Evolutionary conservation across 2,113 vertebrate species (phyloP), one percentile per base, ranked within the genome.

Genomic region (Anolis carolinensis): DNA sequence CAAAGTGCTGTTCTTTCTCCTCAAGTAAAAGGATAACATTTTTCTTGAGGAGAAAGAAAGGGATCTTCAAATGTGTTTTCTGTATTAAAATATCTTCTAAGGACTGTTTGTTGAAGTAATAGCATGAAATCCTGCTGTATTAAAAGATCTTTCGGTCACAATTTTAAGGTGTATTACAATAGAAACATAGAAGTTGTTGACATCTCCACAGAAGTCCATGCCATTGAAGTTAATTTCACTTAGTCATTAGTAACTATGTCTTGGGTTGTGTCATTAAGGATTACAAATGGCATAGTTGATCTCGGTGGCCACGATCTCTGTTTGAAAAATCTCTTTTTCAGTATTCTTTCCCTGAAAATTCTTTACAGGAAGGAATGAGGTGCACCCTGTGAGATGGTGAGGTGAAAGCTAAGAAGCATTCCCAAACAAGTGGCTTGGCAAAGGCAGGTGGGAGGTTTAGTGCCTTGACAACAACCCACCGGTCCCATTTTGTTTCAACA

Each of bases 361-460:
- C 39, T 91, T 93, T 80, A 27, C 67, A 0, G 1, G 27, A 44
- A 79, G 34, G 14, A 44, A 74, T 2, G 48, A 44, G 34, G 55
- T 88, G 83, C 52, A 83, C 27, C 68, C 32, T 71, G 82, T 86
- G 74, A 67, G 72, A 72, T 1, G 0, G 67, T 83, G 11, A 85
- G n/a, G 65, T 76, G 91, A 84, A 86, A 48, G 7, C 21, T 77
- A 83, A 75, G 84, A 79, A 86, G 83, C 85, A 86, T 91, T 88
- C 89, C 86, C n/a, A 39, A 86, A 87, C 4, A 23, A 80, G 78
- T 81, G 82, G 77, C 72, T 90, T 85, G 75, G 82, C 88, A 89
- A 90, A 90, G 91, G 87, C 95, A 92, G 91, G 94, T 93, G 93
- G 94, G 89, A 92, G 65, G 63, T 87, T 91, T 25, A 62, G 83